A percentile compares a stretch with the other conserved stretches of the same genome.
Evolutionary conservation across 2,797 vertebrate species (phyloP).

Genomic region (Danio choprae): DNA sequence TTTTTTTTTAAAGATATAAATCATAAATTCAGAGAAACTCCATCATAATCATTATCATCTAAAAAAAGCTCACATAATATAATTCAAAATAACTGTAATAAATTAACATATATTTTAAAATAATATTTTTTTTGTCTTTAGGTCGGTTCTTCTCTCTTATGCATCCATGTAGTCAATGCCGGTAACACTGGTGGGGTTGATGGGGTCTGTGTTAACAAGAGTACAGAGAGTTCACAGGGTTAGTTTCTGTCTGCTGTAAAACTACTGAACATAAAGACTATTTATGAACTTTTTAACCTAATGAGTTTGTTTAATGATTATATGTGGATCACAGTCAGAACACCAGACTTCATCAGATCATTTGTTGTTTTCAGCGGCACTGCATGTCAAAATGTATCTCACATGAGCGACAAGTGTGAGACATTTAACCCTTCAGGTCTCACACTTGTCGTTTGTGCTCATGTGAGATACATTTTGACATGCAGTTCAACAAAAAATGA

Average conservation of each 20-base stretch:
- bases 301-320: too few relatives aligned
- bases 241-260: background rate
- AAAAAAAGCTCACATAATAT: too few relatives aligned
- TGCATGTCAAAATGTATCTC: background rate
- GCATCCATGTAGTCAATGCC: background rate
- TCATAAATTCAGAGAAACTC: too few relatives aligned
- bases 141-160: background rate
- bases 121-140: background rate
- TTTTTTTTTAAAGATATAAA: too few relatives aligned
- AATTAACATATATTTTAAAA: too few relatives aligned
- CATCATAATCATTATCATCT: too few relatives aligned
- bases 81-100: too few relatives aligned
- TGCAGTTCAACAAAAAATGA: too few relatives aligned
- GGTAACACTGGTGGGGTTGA: background rate
- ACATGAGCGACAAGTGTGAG: background rate
- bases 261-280: background rate
- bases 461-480: too few relatives aligned
- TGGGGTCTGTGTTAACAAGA: background rate
- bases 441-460: too few relatives aligned
- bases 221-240: background rate
- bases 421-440: too few relatives aligned
- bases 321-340: background rate
- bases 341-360: background rate
- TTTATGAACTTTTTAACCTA: too few relatives aligned
- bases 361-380: background rate